phyloP scores from a whole-genome alignment of 2,797 vertebrate genomes.

The Glossophaga mutica region DNA sequence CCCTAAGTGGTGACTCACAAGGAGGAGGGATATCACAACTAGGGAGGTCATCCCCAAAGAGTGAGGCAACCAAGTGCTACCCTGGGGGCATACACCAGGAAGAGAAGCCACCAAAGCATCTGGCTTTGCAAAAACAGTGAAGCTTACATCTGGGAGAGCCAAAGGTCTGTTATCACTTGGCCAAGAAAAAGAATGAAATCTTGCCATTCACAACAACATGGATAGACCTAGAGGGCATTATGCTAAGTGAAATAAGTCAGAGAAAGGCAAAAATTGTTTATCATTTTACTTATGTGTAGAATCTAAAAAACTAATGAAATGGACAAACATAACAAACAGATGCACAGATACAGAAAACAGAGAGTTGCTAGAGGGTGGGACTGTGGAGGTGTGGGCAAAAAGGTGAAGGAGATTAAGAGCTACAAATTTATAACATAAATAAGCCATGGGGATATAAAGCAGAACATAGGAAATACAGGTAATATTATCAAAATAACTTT shows the following conservation, averaged over 20 bases:
- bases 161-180: not conserved
- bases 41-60: not conserved
- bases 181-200: not conserved
- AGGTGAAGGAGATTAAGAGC: not conserved
- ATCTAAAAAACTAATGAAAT: not conserved
- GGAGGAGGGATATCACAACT: not conserved
- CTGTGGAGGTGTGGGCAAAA: not conserved
- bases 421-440: not conserved
- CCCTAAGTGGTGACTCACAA: not conserved
- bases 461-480: not conserved
- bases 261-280: not conserved
- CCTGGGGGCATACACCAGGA: not conserved
- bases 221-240: not conserved
- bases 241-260: not conserved
- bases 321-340: not conserved
- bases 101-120: not conserved
- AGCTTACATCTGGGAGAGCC: not conserved
- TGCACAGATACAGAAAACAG: not conserved
- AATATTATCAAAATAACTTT: not conserved
- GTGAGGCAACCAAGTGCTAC: not conserved
- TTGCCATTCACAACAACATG: not conserved
- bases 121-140: not conserved
- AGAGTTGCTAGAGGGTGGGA: not conserved
- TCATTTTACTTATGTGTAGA: not conserved
- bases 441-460: not conserved